These are phyloP conservation scores for Trachelus troglodyta DNA, from an alignment of 2,888 invertebrate genomes.

Conservation along the genomic window DNA sequence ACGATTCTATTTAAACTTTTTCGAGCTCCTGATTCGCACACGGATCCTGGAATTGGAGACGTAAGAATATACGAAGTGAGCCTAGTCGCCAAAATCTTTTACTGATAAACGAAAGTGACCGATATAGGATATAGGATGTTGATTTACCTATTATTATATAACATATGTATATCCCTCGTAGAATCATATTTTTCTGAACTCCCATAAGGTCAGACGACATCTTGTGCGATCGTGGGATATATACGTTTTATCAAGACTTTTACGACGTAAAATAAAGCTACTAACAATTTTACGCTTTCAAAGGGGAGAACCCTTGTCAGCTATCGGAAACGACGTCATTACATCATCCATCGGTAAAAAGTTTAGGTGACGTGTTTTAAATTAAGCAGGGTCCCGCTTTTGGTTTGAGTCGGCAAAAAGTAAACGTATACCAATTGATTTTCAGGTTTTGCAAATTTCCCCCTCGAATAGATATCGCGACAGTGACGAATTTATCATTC, in stretches of 20 bases:
- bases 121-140: not conserved
- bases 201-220: not conserved
- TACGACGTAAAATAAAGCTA: constrained; percentile 27
- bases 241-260: constrained; percentile 31
- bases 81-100: not conserved
- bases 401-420: not conserved
- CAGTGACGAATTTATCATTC: not conserved
- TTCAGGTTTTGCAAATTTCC: not conserved
- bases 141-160: not conserved
- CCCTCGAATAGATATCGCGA: not conserved
- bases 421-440: not conserved
- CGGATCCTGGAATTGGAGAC: not conserved
- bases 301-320: constrained; percentile 11
- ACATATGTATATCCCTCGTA: not conserved
- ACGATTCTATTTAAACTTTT: not conserved
- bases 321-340: not conserved
- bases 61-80: not conserved
- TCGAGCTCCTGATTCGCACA: not conserved
- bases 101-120: not conserved
- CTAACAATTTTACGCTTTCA: constrained; percentile 28
- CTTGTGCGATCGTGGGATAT: constrained; percentile 22
- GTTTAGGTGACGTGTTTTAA: not conserved
- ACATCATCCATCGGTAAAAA: not conserved
- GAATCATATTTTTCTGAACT: not conserved
- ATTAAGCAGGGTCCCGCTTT: not conserved